Evolutionary conservation across 2,797 vertebrate genomes (phyloP).

Genomic region (Sus cebifrons): DNA sequence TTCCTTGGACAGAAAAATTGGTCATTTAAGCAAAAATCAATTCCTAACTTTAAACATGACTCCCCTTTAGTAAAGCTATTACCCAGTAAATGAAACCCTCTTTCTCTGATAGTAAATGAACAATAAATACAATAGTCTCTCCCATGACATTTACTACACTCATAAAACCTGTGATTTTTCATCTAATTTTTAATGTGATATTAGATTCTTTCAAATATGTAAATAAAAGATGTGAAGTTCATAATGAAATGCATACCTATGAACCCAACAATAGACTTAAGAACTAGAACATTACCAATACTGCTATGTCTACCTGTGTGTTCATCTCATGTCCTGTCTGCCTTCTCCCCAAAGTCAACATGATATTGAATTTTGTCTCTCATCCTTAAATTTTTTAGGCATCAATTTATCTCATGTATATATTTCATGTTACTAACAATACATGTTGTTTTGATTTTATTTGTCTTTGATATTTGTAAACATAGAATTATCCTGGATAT

Average conservation of each 20-base stretch:
- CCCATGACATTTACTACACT: neutral
- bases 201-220: neutral
- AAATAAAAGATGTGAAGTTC: neutral
- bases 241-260: neutral
- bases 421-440: neutral
- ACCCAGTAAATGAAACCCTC: neutral
- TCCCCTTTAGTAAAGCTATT: neutral
- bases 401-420: neutral
- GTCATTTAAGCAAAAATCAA: constrained; percentile 36
- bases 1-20: neutral
- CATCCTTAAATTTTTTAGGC: neutral
- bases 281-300: neutral
- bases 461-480: neutral
- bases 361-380: neutral
- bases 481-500: neutral
- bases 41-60: constrained; percentile 36
- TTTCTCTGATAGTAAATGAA: neutral
- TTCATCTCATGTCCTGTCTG: neutral
- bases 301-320: neutral
- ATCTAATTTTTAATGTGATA: neutral
- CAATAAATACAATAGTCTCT: neutral
- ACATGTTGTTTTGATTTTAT: neutral
- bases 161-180: neutral
- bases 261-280: neutral
- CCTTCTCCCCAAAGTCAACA: neutral